Evolutionary conservation across 2,888 invertebrate genomes (phyloP).

Genomic region (Biston betularia): DNA sequence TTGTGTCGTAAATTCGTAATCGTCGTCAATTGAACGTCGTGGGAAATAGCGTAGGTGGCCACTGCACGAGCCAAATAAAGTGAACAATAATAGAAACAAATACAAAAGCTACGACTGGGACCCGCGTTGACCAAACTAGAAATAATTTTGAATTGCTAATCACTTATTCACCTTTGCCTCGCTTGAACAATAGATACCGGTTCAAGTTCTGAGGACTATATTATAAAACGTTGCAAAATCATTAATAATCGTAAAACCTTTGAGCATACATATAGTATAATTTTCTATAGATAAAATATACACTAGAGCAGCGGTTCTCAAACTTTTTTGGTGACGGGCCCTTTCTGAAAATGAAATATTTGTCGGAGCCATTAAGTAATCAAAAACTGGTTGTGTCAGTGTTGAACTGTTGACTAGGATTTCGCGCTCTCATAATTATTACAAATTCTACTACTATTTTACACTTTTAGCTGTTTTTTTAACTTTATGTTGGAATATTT

Average conservation of each 20-base stretch:
- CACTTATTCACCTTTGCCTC: constrained; percentile 50
- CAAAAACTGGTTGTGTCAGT: no score
- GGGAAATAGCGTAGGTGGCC: constrained; percentile 20
- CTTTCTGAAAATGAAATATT: no score
- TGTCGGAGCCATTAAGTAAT: no score
- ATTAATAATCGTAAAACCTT: not conserved
- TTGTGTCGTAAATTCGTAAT: not conserved
- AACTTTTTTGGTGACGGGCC: no score
- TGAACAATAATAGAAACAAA: constrained; percentile 6
- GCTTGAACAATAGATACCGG: constrained; percentile 54
- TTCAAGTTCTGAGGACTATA: constrained; percentile 49
- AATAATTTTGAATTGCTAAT: constrained; percentile 49
- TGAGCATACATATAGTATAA: no score
- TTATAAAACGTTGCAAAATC: constrained; percentile 30
- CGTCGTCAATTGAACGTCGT: constrained; percentile 6
- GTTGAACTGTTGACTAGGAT: no score
- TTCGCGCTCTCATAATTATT: no score
- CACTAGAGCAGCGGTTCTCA: no score
- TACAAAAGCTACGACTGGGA: constrained; percentile 1
- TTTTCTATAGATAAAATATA: no score
- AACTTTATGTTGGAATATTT: no score
- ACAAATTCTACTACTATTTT: no score
- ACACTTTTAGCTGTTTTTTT: no score
- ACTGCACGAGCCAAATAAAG: constrained; percentile 3
- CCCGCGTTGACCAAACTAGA: constrained; percentile 33